Base-by-base conservation (phyloP, 2,888 invertebrate species). In the Erebia ligea region DNA sequence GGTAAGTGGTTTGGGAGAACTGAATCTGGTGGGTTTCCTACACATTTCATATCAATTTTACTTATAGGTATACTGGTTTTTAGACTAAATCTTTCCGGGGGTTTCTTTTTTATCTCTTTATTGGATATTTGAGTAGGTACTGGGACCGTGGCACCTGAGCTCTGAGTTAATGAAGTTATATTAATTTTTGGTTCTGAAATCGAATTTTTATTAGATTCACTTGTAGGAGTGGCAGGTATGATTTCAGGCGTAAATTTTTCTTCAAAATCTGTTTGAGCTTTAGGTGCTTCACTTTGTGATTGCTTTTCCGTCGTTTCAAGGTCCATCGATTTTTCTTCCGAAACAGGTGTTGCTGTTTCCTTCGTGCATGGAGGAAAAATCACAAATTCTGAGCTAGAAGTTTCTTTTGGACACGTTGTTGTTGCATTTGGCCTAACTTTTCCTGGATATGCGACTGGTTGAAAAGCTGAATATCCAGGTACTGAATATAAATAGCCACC, bases 1-100 rank as follows among this genome's bases (percentile, higher is more conserved):
- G 62, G 67, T 73, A 34, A 71, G 10, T 69, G 76, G 45, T 76
- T 82, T 72, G 85, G 85, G 54, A 81, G 82, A 56, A 80, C 67
- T 6, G 78, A 70, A 17, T 89, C 88, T 8, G 88, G 79, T 45
- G 83, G 77, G 56, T 80, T 84, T 56, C 78, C 85, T 1, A 92
- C 91, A 75, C 89, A 90, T 79, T 92, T 93, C 84, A 93, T 87
- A 75, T 93, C 93, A 54, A 93, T 87, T 78, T 92, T 92, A 71
- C 91, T 92, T 63, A 93, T 92, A 4, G 93, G 93, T 76, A 93
- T 93, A 77, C 92, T 93, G 0, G 93, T 93, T 86, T 90, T 93
- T 17, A 93, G 79, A 74, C 92, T 92, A 65, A 89, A 92, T 64
- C 90, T 80, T 81, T 92, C 92, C 13, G 81, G 67, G 40, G 84